These are phyloP conservation scores for Alfaro cultratus DNA, from an alignment of 2,797 vertebrate species.

Conservation along the genomic window DNA sequence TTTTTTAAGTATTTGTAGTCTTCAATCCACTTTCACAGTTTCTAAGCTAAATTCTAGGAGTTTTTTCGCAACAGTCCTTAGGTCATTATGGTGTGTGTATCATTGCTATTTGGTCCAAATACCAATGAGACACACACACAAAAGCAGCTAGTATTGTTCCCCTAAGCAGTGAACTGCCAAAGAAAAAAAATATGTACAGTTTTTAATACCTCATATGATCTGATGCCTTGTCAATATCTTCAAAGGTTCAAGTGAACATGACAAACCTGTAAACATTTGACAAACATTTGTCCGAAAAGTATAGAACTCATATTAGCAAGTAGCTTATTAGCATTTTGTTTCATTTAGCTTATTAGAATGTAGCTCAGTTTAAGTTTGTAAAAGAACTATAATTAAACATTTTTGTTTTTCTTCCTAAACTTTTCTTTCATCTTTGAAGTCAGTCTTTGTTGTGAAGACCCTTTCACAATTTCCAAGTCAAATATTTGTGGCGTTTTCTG, in stretches of 20 bases:
- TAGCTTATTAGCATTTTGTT: background rate
- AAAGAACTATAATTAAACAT: background rate
- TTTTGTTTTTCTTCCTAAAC: background rate
- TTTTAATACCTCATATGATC: slow-evolving; percentile 15
- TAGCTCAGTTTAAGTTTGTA: background rate
- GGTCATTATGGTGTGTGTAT: slow-evolving; percentile 19
- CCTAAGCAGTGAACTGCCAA: slow-evolving; percentile 26
- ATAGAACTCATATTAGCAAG: background rate
- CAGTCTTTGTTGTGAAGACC: slow-evolving; percentile 16
- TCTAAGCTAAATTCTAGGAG: slow-evolving; percentile 23
- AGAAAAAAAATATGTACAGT: slow-evolving; percentile 37
- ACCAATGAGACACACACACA: slow-evolving; percentile 32
- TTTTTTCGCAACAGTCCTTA: slow-evolving; percentile 1
- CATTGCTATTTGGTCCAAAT: slow-evolving; percentile 16
- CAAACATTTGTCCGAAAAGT: no score
- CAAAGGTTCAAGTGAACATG: background rate
- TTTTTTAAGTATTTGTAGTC: background rate
- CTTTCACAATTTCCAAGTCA: slow-evolving; percentile 12
- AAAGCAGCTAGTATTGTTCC: slow-evolving; percentile 32
- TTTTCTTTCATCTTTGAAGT: background rate
- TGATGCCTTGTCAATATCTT: background rate
- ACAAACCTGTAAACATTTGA: background rate
- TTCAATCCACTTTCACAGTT: background rate
- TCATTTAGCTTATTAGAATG: background rate
- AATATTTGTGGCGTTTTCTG: slow-evolving; percentile 32